Evolutionary conservation across 2,797 vertebrate genomes (phyloP).

Genomic region (Diceros bicornis): DNA sequence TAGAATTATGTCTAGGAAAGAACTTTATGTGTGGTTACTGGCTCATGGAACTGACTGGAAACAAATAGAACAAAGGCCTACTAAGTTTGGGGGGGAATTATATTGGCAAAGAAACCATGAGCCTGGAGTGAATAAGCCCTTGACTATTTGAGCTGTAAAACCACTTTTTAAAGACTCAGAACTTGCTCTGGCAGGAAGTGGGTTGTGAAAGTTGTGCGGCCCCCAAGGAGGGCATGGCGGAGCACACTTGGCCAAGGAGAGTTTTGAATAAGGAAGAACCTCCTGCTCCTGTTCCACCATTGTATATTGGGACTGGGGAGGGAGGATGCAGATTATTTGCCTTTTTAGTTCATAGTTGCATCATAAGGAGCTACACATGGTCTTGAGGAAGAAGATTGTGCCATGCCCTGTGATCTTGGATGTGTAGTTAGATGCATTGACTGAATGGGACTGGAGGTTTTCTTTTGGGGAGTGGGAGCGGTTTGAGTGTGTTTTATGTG

Average conservation of each 20-base stretch:
- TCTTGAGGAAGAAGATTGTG: neutral
- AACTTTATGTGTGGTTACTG: slow-evolving; percentile 60
- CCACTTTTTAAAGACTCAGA: slow-evolving; percentile 13
- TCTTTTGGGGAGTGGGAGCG: neutral
- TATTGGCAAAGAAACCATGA: slow-evolving; percentile 25
- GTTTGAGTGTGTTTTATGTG: neutral
- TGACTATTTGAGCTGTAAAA: slow-evolving; percentile 32
- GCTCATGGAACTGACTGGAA: slow-evolving; percentile 49
- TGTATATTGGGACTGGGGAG: neutral
- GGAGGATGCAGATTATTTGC: neutral
- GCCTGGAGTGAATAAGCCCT: neutral
- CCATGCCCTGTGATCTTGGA: neutral
- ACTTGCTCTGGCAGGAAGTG: neutral
- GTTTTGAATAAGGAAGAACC: neutral
- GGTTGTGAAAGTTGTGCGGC: neutral
- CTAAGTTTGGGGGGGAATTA: slow-evolving; percentile 38
- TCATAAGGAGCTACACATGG: neutral
- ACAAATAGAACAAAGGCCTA: slow-evolving; percentile 54
- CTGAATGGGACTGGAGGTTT: neutral
- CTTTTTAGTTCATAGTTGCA: neutral
- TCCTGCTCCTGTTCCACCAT: neutral
- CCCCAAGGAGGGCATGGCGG: neutral
- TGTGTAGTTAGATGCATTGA: neutral
- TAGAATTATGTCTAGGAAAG: slow-evolving; percentile 42
- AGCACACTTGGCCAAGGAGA: neutral